Evolutionary conservation across 2,888 invertebrate species (phyloP).

Genomic region (Zeuzera pyrina): DNA sequence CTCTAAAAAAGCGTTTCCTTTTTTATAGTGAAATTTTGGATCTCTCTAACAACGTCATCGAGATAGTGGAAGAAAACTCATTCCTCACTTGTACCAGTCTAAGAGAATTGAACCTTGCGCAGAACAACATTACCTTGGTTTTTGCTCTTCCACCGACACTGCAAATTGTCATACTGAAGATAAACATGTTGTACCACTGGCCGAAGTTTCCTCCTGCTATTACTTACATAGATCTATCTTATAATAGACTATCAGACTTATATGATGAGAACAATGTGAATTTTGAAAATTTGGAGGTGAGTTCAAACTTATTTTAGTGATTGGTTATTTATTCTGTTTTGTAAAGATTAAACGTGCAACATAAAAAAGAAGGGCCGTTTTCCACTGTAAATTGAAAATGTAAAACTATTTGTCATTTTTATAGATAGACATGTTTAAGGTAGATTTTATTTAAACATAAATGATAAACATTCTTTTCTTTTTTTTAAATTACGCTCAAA

Average conservation of each 20-base stretch:
- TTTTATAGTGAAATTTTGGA: conserved; percentile 55
- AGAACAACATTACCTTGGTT: conserved; percentile 58
- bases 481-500: too few relatives aligned
- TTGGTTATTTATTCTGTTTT: too few relatives aligned
- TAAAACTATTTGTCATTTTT: too few relatives aligned
- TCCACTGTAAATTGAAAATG: too few relatives aligned
- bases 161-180: conserved; percentile 49
- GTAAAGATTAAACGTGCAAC: too few relatives aligned
- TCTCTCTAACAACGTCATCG: conserved; percentile 59
- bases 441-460: neutral
- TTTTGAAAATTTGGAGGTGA: conserved; percentile 58
- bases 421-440: neutral
- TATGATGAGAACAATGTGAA: conserved; percentile 40
- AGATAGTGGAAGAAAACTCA: conserved; percentile 52
- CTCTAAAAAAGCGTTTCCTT: conserved; percentile 2
- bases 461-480: neutral
- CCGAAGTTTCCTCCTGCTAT: conserved; percentile 53
- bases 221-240: conserved; percentile 56
- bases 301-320: conserved; percentile 9
- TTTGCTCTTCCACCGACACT: conserved; percentile 49
- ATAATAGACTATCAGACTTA: conserved; percentile 46
- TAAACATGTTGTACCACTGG: conserved; percentile 59
- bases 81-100: conserved; percentile 46
- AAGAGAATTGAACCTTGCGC: conserved; percentile 56
- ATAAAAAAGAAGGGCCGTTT: too few relatives aligned